Conservation (phyloP, 2,113 vertebrate species). For the Halcyon malimbica region DNA sequence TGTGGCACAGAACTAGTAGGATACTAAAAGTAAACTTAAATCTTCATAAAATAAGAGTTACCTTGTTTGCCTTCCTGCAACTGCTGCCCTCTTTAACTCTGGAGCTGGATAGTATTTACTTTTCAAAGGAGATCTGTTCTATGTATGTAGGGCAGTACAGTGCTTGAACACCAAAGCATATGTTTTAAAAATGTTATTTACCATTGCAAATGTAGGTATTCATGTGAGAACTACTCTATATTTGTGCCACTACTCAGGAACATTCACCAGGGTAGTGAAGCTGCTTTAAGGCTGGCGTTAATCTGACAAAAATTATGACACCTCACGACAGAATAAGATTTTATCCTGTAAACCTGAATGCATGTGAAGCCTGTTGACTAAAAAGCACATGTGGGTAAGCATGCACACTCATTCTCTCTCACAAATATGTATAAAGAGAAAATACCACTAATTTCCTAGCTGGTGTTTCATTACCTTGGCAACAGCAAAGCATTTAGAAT, state of each 20-base stretch:
- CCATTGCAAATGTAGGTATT: neutral
- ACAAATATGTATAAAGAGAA: neutral
- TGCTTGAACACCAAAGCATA: neutral
- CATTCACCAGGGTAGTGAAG: neutral
- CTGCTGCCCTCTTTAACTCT: neutral
- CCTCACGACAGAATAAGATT: neutral
- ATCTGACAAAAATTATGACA: neutral
- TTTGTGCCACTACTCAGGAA: neutral
- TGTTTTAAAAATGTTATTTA: neutral
- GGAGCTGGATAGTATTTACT: fast-evolving
- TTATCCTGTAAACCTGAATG: neutral
- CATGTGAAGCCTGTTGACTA: neutral
- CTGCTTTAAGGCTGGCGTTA: neutral
- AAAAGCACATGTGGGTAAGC: neutral
- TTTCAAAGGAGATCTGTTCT: neutral
- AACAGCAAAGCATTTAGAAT: constrained; percentile 29
- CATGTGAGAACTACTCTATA: neutral
- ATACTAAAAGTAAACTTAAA: neutral
- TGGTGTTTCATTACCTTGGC: constrained; percentile 22
- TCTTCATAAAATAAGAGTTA: neutral
- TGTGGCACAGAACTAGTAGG: constrained; percentile 66
- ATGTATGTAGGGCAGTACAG: too few relatives aligned
- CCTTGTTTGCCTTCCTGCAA: neutral
- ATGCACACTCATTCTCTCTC: neutral
- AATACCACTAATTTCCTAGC: neutral